Conservation (phyloP, 2,797 vertebrate genomes). For the Prionace glauca region DNA sequence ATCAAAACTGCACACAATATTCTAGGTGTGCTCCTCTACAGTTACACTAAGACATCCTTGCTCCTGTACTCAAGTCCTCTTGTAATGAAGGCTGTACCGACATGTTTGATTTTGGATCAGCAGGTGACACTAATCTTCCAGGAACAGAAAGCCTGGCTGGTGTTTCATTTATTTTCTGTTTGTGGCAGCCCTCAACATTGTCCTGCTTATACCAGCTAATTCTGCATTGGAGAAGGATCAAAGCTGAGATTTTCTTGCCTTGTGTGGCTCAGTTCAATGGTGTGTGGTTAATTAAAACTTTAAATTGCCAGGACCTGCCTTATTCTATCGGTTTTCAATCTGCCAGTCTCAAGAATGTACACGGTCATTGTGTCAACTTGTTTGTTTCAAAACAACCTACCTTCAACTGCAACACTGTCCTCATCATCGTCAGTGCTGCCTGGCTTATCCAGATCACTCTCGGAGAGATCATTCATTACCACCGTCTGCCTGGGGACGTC, state of each 20-base stretch:
- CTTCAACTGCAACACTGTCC: conserved; percentile 68
- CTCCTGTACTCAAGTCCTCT: too few species aligned
- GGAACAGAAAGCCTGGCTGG: not conserved
- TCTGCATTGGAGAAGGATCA: not conserved
- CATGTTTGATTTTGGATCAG: not conserved
- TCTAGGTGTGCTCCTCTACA: too few species aligned
- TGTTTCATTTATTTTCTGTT: not conserved
- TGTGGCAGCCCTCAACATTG: not conserved
- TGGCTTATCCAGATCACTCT: conserved; percentile 87
- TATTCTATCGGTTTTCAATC: not conserved
- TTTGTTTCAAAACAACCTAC: conserved; percentile 52
- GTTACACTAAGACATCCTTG: too few species aligned
- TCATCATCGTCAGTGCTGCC: conserved; percentile 90
- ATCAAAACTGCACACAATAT: too few species aligned
- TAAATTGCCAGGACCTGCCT: not conserved
- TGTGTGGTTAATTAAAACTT: not conserved
- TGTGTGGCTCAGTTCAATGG: not conserved
- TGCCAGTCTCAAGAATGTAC: not conserved
- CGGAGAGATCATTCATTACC: conserved; percentile 66
- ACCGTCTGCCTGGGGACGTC: conserved; percentile 60
- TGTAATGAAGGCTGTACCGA: too few species aligned
- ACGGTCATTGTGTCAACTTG: not conserved
- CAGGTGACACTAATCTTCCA: not conserved
- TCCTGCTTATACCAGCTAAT: not conserved
- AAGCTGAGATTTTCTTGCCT: not conserved